Conservation (phyloP, 2,113 vertebrate genomes). For the Piaya cayana region DNA sequence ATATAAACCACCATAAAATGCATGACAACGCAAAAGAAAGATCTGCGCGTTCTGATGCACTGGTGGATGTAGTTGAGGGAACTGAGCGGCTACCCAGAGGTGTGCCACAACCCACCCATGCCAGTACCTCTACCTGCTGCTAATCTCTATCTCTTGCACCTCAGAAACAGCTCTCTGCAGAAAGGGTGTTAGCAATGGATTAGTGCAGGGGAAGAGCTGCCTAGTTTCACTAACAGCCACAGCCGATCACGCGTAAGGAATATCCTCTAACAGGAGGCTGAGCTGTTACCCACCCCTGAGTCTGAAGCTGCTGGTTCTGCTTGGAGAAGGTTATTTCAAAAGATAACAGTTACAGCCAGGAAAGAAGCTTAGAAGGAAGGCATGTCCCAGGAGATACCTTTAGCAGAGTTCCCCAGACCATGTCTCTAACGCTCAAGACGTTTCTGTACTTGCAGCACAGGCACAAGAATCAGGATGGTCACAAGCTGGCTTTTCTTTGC, state of each 20-base stretch:
- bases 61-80: not conserved
- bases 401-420: not conserved
- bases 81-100: not conserved
- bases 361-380: not conserved
- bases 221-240: not conserved
- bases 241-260: not conserved
- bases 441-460: not conserved
- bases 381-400: not conserved
- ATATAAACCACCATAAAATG: not conserved
- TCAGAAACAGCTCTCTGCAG: not conserved
- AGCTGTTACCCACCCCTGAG: not conserved
- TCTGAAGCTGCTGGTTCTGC: not conserved
- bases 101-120: not conserved
- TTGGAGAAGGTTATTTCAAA: not conserved
- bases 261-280: not conserved
- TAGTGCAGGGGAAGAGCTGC: not conserved
- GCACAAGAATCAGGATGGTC: not conserved
- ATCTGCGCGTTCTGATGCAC: fast-evolving
- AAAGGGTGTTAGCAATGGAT: not conserved
- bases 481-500: not conserved
- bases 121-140: not conserved
- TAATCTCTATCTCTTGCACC: not conserved
- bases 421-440: not conserved
- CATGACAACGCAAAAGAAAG: not conserved
- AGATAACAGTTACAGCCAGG: not conserved